These are phyloP conservation scores for Ariopsis seemanni DNA, from an alignment of 2,113 vertebrate genomes.

Conservation along the genomic window DNA sequence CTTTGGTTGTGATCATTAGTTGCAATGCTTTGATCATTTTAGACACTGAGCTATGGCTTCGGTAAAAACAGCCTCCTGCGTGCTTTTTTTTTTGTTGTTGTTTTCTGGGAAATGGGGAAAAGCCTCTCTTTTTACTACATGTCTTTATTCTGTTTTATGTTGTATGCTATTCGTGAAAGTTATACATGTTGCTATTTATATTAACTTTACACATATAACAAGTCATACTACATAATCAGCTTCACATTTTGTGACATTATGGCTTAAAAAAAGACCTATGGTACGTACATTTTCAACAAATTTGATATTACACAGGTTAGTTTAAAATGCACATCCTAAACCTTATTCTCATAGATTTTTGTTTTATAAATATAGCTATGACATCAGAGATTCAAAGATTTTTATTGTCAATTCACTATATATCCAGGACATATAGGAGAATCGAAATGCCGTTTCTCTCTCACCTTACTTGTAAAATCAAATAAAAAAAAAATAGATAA, in stretches of 20 bases:
- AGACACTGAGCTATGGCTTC: neutral
- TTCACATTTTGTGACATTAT: neutral
- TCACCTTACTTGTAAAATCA: no score
- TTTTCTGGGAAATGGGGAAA: neutral
- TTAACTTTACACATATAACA: neutral
- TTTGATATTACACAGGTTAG: neutral
- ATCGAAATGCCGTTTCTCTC: no score
- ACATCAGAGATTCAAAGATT: neutral
- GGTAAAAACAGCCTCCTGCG: neutral
- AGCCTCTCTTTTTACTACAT: neutral
- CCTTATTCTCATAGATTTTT: neutral
- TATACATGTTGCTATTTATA: neutral
- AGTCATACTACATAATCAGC: neutral
- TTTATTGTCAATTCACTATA: no score
- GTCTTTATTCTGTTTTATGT: neutral
- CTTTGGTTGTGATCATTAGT: slow-evolving; percentile 8
- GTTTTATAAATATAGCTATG: neutral
- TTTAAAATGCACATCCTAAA: neutral
- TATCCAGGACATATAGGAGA: no score
- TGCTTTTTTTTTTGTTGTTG: neutral
- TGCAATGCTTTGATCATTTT: slow-evolving; percentile 30
- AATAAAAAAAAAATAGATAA: no score
- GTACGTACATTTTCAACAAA: neutral
- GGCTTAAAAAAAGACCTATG: neutral
- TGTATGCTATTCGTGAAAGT: neutral